Evolutionary conservation across 2,113 vertebrate species (phyloP), one percentile per base, ranked within the genome.

Genomic region (Xyliphius kryptos): DNA sequence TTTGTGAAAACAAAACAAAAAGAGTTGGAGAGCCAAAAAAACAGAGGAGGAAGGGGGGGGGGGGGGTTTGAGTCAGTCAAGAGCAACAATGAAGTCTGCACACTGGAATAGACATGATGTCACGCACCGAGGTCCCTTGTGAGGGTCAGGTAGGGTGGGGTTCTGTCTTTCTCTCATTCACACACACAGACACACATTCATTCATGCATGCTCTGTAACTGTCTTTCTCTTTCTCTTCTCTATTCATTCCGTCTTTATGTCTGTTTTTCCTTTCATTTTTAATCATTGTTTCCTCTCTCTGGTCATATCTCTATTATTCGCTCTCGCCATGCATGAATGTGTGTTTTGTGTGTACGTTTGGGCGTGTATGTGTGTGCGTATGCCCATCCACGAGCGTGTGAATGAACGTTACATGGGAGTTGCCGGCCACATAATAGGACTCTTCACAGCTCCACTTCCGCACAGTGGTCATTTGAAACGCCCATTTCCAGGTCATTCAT

Each of bases 401-500:
- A 76, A 51, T 74, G 68, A 73, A 79, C 78, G 22, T 37, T 43
- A 72, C 63, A 68, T 61, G 73, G 61, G 56, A 77, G 62, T 57
- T 14, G 46, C 68, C 61, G 69, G 36, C 68, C 63, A 52, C 81
- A 53, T 77, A 77, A 71, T 17, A 69, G 65, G 60, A 64, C 44
- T 54, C 56, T 69, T 83, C 81, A 76, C 81, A 81, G 76, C 85
- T 85, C 73, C 66, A 81, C 81, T 87, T 85, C 78, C 79, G 75
- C 64, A 69, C 75, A 76, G 63, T 73, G 58, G 71, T 78, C 70
- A 80, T 82, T 68, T 81, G 81, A 80, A 72, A 78, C 74, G 74
- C 68, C 78, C 69, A 82, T 80, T 83, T 89, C 83, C 84, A 87
- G 83, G 75, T 83, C 73, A 77, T 71, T 82, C 77, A 84, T 83